Evolutionary conservation across 1,140 invertebrate genomes (phyloP).

Genomic region (Andricus grossulariae): DNA sequence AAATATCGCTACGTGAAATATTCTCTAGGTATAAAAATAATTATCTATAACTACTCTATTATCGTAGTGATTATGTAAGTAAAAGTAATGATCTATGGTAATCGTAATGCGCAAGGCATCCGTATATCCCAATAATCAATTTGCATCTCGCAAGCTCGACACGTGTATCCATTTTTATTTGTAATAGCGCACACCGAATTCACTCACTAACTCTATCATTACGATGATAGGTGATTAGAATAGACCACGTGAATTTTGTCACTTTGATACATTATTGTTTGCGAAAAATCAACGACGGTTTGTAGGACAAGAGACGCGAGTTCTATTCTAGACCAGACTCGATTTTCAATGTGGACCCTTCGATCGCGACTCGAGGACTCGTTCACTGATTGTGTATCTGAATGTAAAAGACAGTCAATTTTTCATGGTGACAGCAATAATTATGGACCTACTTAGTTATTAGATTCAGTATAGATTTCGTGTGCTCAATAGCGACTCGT

Average conservation of each 20-base stretch:
- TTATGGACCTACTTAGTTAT: constrained; percentile 1
- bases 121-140: constrained; percentile 8
- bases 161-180: constrained; percentile 10
- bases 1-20: constrained; percentile 8
- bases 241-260: too few relatives aligned
- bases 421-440: constrained; percentile 3
- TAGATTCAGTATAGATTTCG: constrained; percentile 3
- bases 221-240: too few relatives aligned
- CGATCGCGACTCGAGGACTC: background rate
- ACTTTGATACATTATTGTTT: too few relatives aligned
- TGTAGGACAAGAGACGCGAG: too few relatives aligned
- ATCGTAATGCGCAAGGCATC: constrained; percentile 12
- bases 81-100: constrained; percentile 11
- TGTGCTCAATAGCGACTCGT: constrained; percentile 19
- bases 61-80: background rate
- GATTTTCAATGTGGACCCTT: background rate
- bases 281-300: too few relatives aligned
- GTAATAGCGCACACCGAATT: background rate
- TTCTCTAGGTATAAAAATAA: constrained; percentile 3
- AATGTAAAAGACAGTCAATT: constrained; percentile 28
- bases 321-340: background rate
- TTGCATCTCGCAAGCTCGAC: constrained; percentile 16
- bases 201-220: background rate
- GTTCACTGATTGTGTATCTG: constrained; percentile 13
- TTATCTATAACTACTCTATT: background rate